A percentile compares a stretch with the other conserved stretches of the same genome.
Evolutionary conservation across 2,113 vertebrate species (phyloP).

Genomic region (Lagopus muta): DNA sequence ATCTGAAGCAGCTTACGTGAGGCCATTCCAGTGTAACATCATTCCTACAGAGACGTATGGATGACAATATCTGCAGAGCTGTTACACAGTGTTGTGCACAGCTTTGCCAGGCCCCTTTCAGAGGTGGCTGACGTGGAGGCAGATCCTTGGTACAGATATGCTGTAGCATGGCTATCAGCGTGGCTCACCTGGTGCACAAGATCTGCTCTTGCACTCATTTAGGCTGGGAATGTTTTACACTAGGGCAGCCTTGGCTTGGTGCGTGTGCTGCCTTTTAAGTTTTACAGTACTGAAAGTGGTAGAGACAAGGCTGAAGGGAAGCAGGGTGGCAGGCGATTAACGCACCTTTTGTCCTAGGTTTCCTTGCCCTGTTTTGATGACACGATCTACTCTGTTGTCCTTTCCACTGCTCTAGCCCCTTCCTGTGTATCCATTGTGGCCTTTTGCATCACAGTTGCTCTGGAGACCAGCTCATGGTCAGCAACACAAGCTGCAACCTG

Average conservation of each 20-base stretch:
- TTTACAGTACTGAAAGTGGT: neutral
- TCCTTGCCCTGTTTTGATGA: slow-evolving; percentile 20
- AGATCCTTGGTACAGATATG: neutral
- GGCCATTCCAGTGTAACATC: neutral
- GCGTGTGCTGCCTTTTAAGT: neutral
- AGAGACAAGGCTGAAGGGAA: neutral
- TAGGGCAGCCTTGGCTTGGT: neutral
- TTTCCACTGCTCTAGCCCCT: neutral
- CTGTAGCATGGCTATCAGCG: fast-evolving
- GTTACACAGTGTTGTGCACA: neutral
- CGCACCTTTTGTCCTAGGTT: neutral
- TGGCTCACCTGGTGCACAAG: neutral
- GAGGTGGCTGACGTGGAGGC: neutral
- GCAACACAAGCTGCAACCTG: slow-evolving; percentile 7
- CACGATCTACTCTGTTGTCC: neutral
- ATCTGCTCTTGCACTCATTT: neutral
- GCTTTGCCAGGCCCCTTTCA: neutral
- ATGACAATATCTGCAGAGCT: neutral
- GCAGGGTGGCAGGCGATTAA: neutral
- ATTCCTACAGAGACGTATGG: neutral
- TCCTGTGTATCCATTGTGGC: neutral
- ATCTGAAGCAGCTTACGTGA: neutral
- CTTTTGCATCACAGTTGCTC: slow-evolving; percentile 68
- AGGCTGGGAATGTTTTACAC: neutral
- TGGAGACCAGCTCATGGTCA: slow-evolving; percentile 47